Evolutionary conservation across 2,797 vertebrate genomes (phyloP), one percentile per base, ranked within the genome.

Genomic region (Spinus pinus): DNA sequence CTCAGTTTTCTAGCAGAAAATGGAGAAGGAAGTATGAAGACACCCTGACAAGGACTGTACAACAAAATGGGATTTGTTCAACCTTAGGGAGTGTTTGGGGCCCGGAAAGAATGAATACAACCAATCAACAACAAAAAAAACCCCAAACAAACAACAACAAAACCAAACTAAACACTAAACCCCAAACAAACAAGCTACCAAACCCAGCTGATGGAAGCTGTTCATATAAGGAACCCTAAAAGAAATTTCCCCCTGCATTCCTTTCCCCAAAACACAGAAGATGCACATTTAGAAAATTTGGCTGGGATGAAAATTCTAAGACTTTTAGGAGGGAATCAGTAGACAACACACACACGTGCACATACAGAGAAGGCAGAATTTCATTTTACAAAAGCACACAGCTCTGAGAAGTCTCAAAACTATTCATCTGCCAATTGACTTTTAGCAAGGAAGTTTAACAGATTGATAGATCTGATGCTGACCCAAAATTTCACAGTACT

Each of bases 1-100:
- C 39, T 25, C 75, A 69, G 18, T 69, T 86, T 67, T 50, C 30
- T 31, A 87, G 64, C 42, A 81, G 78, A 74, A 96, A 86, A 75
- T 9, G 7, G 22, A 88, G 18, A 27, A 30, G 53, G 9, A 47
- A 88, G 53, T 35, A 42, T 3, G 66, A 96, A 64, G 49, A 86
- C 58, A 80, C 12, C 27, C 66, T 66, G 30, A 65, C 22, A 94
- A 93, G 80, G 30, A 20, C 9, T 31, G 33, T 49, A 81, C 44
- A 74, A 71, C 21, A 33, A 30, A 92, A 80, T 18, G 19, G n/a
- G 33, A 33, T 80, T 60, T 89, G 42, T 65, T 61, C 61, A 83
- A 50, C 23, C 50, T 41, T 15, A 74, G 31, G 46, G 41, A 83
- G 27, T 5, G 22, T 57, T 77, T 67, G 31, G 53, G 30, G n/a